A percentile compares a stretch with the other conserved stretches of the same genome.
phyloP scores from a whole-genome alignment of 2,888 invertebrate genomes.

The Phyllotreta cruciferae region DNA sequence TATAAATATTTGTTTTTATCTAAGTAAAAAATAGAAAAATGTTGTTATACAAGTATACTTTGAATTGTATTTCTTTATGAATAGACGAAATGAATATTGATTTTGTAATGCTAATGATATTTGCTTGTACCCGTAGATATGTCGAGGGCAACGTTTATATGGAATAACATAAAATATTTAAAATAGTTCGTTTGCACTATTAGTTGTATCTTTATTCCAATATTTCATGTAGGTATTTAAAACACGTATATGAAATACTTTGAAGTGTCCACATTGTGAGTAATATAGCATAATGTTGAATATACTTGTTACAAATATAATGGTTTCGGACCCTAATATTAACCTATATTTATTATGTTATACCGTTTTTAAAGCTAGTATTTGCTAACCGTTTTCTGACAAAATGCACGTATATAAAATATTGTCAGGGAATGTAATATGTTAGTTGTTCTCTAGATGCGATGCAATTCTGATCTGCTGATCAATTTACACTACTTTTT shows the following conservation, averaged over 20 bases:
- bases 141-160: background rate
- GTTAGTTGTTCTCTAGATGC: conserved; percentile 52
- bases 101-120: too few relatives aligned
- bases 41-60: too few relatives aligned
- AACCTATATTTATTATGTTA: conserved; percentile 39
- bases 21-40: too few relatives aligned
- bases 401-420: conserved; percentile 41
- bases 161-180: conserved; percentile 18
- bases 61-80: too few relatives aligned
- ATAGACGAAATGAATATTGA: too few relatives aligned
- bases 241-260: conserved; percentile 35
- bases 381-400: conserved; percentile 45
- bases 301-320: conserved; percentile 36
- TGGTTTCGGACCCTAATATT: conserved; percentile 42
- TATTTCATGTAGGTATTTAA: conserved; percentile 36
- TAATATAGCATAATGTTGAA: conserved; percentile 36
- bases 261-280: conserved; percentile 35
- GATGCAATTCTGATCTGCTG: conserved; percentile 60
- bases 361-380: conserved; percentile 40
- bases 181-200: conserved; percentile 20
- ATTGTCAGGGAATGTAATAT: conserved; percentile 45
- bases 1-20: too few relatives aligned
- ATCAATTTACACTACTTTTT: conserved; percentile 48
- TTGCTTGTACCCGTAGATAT: too few relatives aligned
- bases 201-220: conserved; percentile 35